Evolutionary conservation across 2,888 invertebrate species (phyloP), one percentile per base, ranked within the genome.

Genomic region (Seira ritae): DNA sequence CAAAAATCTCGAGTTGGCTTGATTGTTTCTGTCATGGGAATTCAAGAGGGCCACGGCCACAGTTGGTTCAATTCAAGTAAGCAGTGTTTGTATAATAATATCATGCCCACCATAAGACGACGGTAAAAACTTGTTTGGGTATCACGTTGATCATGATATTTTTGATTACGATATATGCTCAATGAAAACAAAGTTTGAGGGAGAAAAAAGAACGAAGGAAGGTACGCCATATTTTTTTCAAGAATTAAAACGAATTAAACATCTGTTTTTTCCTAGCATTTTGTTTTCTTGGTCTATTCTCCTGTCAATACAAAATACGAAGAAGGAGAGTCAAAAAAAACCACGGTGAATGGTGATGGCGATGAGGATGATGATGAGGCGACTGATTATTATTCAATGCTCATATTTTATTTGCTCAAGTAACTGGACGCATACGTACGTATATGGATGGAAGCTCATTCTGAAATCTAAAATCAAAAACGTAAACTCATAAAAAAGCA

Each of bases 121-220:
- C 50, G 17, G 50, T 50, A 62, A 69, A 69, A 77, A 77, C 76
- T 68, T 55, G 76, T 77, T 77, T 69, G 37, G 66, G 20, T 55
- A 55, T 77, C 76, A 77, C 68, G 76, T 62, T 77, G 69, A 77
- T 77, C 68, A 69, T 77, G 50, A 55, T 62, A 62, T 62, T 62
- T 62, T 62, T 69, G 76, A 77, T 77, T 77, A 77, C 37, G 37
- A 24, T 77, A 62, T 46, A 31, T 60, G 22, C 22, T 69, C 60
- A 69, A 77, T 69, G 62, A 37, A 74, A 74, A 74, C 22, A 66
- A 31, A 31, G 62, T 24, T 62, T 55, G 37, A 10, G 60, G 10
- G 19, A 0, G 12, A 20, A 42, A 65, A 22, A 73, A 65, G 72
- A n/a, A n/a, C 66, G 17, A 12, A 10, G 31, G 19, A 67, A 67